A percentile compares a stretch with the other conserved stretches of the same genome.
Conservation (phyloP, 2,888 invertebrate genomes). For the Polydesmus complanatus region DNA sequence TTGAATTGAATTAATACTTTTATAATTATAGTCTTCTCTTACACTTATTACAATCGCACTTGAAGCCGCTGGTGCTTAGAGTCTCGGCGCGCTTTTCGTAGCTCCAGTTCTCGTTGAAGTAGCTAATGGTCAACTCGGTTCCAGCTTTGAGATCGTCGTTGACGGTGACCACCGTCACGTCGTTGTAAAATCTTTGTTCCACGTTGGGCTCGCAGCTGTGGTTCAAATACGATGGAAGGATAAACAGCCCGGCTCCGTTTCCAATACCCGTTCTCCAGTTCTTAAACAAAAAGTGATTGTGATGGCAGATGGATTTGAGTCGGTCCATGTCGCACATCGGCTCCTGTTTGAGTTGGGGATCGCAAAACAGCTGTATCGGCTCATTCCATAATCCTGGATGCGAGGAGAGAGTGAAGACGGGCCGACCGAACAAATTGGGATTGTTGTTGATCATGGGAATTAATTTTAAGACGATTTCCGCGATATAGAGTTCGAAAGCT, state of each 20-base stretch:
- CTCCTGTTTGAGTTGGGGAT: slow-evolving; percentile 1
- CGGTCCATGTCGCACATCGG: neutral
- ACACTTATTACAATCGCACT: neutral
- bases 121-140: neutral
- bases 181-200: neutral
- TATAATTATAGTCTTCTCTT: too few species aligned
- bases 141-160: neutral
- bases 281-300: too few species aligned
- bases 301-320: neutral
- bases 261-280: too few species aligned
- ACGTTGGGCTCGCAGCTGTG: slow-evolving; percentile 2
- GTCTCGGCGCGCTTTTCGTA: neutral
- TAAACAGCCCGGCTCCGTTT: neutral
- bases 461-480: neutral
- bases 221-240: neutral
- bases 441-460: neutral
- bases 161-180: neutral
- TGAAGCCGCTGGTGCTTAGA: neutral
- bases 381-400: neutral
- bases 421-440: slow-evolving; percentile 3
- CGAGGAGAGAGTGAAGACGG: neutral
- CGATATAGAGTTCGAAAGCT: neutral
- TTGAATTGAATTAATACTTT: too few species aligned
- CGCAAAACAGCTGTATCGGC: slow-evolving; percentile 4
- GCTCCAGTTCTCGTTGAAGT: neutral